Percentiles rank a stretch among this genome's conserved stretches.
Conservation (phyloP, 2,888 invertebrate species). For the Drosophila neoperkinsi region DNA sequence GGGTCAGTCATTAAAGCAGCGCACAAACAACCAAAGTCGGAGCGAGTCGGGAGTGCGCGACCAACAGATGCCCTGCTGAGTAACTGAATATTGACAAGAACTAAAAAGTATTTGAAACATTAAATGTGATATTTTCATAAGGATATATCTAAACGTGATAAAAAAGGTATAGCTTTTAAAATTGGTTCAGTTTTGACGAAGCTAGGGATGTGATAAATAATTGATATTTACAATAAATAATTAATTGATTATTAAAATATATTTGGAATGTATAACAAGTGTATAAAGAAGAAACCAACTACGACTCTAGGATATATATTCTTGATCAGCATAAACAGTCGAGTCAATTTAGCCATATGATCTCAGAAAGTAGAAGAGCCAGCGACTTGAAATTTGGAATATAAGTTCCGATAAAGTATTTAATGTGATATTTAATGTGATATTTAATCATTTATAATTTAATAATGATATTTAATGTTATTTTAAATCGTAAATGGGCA, state of each 20-base stretch:
- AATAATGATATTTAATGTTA: no score
- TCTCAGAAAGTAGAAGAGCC: neutral
- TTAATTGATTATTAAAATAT: neutral
- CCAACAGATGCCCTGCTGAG: neutral
- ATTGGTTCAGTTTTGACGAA: neutral
- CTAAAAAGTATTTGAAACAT: fast-evolving
- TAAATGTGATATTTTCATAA: neutral
- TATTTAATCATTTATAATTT: no score
- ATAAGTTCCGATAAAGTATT: neutral
- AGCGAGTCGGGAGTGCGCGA: neutral
- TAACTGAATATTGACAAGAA: fast-evolving
- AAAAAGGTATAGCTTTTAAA: neutral
- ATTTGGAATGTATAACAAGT: neutral
- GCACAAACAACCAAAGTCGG: neutral
- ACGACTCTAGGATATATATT: neutral
- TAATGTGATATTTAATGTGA: no score
- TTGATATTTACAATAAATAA: neutral
- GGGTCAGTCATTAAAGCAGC: conserved; percentile 6
- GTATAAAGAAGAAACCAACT: fast-evolving
- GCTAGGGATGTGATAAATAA: neutral
- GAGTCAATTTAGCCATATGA: neutral
- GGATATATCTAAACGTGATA: no score
- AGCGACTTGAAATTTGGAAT: neutral
- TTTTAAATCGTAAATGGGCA: no score
- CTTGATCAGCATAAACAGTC: neutral